Evolutionary conservation across 2,113 vertebrate species (phyloP).

Genomic region (Cheirogaleus medius): DNA sequence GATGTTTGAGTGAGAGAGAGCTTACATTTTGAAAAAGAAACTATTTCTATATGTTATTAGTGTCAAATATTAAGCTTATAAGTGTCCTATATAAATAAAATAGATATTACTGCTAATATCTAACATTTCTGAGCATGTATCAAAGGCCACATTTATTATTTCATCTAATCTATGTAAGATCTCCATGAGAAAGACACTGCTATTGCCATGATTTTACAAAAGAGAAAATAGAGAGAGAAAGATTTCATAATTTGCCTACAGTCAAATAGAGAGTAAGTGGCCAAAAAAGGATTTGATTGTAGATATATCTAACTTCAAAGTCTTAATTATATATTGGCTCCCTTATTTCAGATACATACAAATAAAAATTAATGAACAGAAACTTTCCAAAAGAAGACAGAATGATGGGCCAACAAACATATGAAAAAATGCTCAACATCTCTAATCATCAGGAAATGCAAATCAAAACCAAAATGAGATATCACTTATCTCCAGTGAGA

Average conservation of each 20-base stretch:
- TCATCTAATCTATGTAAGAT: not conserved
- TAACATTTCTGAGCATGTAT: not conserved
- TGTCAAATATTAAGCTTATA: not conserved
- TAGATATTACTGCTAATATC: not conserved
- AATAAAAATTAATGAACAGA: no score
- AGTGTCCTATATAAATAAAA: not conserved
- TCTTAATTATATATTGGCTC: not conserved
- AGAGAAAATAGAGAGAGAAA: not conserved
- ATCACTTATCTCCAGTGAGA: no score
- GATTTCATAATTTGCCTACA: not conserved
- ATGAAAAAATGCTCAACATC: no score
- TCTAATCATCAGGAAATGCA: no score
- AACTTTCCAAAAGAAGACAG: no score
- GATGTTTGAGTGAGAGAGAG: not conserved
- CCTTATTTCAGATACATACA: not conserved
- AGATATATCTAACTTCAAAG: not conserved
- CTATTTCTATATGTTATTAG: not conserved
- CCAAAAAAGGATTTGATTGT: not conserved
- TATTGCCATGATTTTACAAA: not conserved
- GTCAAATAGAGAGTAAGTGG: not conserved
- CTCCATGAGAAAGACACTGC: not conserved
- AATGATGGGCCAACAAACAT: no score
- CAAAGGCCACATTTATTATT: not conserved
- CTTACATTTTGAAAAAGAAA: not conserved
- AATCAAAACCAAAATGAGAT: no score